Base-by-base conservation (phyloP, 2,888 invertebrate genomes). In the Phoronis australis region DNA sequence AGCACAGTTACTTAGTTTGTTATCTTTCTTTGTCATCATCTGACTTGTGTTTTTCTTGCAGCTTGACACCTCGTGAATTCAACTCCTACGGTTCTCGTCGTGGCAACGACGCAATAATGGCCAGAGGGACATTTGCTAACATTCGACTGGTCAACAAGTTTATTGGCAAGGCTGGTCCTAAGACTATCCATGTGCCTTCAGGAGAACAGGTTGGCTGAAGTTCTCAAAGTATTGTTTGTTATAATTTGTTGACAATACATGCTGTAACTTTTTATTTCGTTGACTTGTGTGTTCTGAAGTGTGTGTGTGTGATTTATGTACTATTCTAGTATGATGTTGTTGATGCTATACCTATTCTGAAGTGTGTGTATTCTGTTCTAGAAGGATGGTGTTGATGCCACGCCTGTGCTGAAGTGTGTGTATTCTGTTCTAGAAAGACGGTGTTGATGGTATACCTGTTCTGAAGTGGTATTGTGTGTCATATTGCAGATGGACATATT, bases 31-130 rank as follows among this genome's bases (percentile, higher is more conserved):
- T 12, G 9, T 9, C 9, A 12, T 35, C 9, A 35, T n/a, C 35
- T 35, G n/a, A n/a, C 9, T n/a, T 25, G 23, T 20, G 39, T 44
- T 43, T 39, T 39, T 55, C 46, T 65, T 69, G 35, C 72, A 88
- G 90, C 0, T 73, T 97, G 15, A 88, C 89, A 0, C 93, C 96
- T 0, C 83, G 87, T 51, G 95, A 97, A 67, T 99, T 97, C 78
- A 99, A 99, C 80, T 96, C 97, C 1, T 99, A 99, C 77, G 99
- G 97, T 0, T 90, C 96, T 0, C 84, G 97, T 4, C 85, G 97
- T 60, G 99, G 97, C 37, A 95, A 99, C 76, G 96, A 99, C 79
- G 95, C 88, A 23, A 85, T 99, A 5, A 99, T 99, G 97, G 86
- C 88, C 0, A 85, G 97, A 41, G 97, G 97, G 23, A 97, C 97